Evolutionary conservation across 2,113 vertebrate species (phyloP).

Genomic region (Poeciliopsis prolifica): DNA sequence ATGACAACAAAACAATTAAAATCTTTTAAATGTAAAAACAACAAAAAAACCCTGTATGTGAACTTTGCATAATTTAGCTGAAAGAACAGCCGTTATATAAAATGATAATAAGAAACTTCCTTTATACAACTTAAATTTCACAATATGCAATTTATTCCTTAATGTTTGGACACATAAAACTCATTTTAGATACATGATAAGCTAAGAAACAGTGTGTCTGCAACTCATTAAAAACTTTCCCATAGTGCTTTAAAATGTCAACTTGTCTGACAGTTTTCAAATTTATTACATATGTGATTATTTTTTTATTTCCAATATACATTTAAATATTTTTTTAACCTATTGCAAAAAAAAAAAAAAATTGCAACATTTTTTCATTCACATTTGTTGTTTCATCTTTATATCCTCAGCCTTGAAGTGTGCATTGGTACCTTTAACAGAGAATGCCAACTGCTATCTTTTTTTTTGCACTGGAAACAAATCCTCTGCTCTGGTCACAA

Average conservation of each 20-base stretch:
- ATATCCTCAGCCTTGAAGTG: slow-evolving; percentile 30
- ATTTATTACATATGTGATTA: too few relatives aligned
- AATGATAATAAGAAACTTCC: not conserved
- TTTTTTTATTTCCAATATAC: not conserved
- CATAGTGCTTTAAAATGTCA: too few relatives aligned
- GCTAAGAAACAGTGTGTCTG: not conserved
- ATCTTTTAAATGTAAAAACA: too few relatives aligned
- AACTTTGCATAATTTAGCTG: not conserved
- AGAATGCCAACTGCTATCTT: slow-evolving; percentile 54
- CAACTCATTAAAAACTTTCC: too few relatives aligned
- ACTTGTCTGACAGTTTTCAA: too few relatives aligned
- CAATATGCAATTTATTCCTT: not conserved
- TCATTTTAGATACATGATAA: not conserved
- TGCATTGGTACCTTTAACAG: slow-evolving; percentile 29
- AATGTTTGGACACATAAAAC: not conserved
- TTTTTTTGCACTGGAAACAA: slow-evolving; percentile 45
- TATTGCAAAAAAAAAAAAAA: not conserved
- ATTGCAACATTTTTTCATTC: too few relatives aligned
- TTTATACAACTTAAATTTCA: not conserved
- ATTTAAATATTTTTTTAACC: slow-evolving; percentile 10
- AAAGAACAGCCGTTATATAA: not conserved
- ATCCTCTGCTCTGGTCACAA: slow-evolving; percentile 61
- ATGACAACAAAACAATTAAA: too few relatives aligned
- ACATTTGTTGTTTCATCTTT: not conserved
- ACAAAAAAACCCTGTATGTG: not conserved